Conservation (phyloP, 2,888 invertebrate genomes). For the Flexamia atlantica region DNA sequence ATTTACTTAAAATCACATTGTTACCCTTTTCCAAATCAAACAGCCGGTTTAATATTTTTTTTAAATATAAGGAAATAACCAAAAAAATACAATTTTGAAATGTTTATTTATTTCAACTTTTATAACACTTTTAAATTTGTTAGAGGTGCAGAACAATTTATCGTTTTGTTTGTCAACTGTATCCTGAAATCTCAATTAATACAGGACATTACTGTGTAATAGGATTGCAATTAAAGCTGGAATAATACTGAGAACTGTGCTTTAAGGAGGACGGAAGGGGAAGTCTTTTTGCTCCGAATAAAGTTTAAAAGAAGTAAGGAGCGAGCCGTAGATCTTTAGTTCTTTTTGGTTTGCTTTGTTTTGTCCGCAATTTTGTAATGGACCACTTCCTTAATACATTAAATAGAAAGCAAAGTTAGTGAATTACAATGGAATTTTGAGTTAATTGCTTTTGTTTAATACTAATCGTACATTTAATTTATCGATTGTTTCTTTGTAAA, state of each 20-base stretch:
- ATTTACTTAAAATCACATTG: too few relatives aligned
- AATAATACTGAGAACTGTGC: not conserved
- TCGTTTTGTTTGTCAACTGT: too few relatives aligned
- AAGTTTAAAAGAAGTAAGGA: constrained; percentile 37
- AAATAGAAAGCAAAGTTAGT: constrained; percentile 16
- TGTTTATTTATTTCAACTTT: too few relatives aligned
- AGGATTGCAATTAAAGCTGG: constrained; percentile 2
- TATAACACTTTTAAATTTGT: too few relatives aligned
- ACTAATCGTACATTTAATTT: not conserved
- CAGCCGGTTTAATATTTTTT: too few relatives aligned
- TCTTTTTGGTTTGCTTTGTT: constrained; percentile 19
- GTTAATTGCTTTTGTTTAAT: constrained; percentile 29
- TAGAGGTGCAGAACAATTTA: too few relatives aligned
- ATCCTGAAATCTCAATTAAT: not conserved
- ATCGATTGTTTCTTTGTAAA: too few relatives aligned
- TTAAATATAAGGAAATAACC: too few relatives aligned
- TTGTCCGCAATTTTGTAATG: constrained; percentile 33
- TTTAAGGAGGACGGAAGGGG: constrained; percentile 9
- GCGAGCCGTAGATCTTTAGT: constrained; percentile 44
- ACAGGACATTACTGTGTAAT: not conserved
- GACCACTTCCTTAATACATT: constrained; percentile 43
- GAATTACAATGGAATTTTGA: constrained; percentile 28
- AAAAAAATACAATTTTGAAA: too few relatives aligned
- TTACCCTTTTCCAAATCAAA: too few relatives aligned
- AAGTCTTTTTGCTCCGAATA: constrained; percentile 33